Evolutionary conservation across 2,797 vertebrate species (phyloP).

Genomic region (Sebastes nivosus): DNA sequence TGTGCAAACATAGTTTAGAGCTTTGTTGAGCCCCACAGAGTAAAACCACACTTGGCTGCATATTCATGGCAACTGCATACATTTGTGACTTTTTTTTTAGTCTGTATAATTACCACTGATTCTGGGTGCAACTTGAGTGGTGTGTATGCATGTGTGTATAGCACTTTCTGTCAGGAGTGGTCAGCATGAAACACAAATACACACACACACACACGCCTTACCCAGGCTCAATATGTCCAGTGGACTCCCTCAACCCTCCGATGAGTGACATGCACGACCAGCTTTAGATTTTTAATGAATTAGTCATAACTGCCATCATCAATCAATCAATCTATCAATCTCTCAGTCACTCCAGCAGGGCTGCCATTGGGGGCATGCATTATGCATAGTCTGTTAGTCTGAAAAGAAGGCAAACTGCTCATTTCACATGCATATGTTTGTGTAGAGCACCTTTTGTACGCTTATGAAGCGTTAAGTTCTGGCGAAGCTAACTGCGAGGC

Average conservation of each 20-base stretch:
- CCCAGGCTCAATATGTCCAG: neutral
- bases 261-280: constrained; percentile 69
- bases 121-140: constrained; percentile 15
- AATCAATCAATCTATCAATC: constrained; percentile 82
- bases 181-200: constrained; percentile 56
- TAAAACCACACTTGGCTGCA: constrained; percentile 42
- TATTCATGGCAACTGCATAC: constrained; percentile 37
- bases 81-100: constrained; percentile 12
- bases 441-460: constrained; percentile 42
- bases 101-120: constrained; percentile 36
- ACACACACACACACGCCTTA: neutral
- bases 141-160: constrained; percentile 13
- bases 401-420: constrained; percentile 58
- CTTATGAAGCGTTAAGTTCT: constrained; percentile 35
- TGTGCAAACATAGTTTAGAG: constrained; percentile 49
- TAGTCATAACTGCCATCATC: constrained; percentile 80
- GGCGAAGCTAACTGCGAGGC: constrained; percentile 26
- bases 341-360: constrained; percentile 61
- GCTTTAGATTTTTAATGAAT: constrained; percentile 76
- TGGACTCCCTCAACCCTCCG: constrained; percentile 42
- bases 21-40: constrained; percentile 39
- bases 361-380: constrained; percentile 63
- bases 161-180: constrained; percentile 77
- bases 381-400: constrained; percentile 67
- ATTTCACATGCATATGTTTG: constrained; percentile 70